Evolutionary conservation across 2,888 invertebrate species (phyloP).

Genomic region (Coleophora flavipennella): DNA sequence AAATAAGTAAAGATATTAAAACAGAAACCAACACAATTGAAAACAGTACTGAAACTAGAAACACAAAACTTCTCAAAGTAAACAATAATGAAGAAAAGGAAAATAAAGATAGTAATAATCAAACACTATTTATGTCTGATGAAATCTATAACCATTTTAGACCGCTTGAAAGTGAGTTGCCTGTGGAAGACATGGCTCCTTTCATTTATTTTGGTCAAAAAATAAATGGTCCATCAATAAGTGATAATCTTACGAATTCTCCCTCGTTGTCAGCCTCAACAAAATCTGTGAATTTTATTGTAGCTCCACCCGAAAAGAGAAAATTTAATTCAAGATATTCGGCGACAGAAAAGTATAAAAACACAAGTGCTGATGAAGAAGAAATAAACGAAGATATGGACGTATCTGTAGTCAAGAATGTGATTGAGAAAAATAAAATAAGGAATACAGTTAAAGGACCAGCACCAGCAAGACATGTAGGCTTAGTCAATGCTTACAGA

Average conservation of each 20-base stretch:
- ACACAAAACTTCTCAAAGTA: slow-evolving; percentile 36
- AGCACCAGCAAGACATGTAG: slow-evolving; percentile 59
- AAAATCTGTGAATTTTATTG: slow-evolving; percentile 59
- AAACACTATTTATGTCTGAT: slow-evolving; percentile 72
- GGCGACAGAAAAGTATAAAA: slow-evolving; percentile 62
- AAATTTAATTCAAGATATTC: slow-evolving; percentile 62
- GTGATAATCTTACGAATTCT: slow-evolving; percentile 57
- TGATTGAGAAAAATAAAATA: slow-evolving; percentile 67
- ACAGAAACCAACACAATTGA: slow-evolving; percentile 41
- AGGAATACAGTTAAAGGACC: slow-evolving; percentile 65
- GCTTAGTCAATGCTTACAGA: slow-evolving; percentile 61
- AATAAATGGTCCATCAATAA: slow-evolving; percentile 47
- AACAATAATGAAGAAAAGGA: slow-evolving; percentile 19
- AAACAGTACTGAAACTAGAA: slow-evolving; percentile 47
- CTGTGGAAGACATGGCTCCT: slow-evolving; percentile 78
- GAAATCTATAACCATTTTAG: slow-evolving; percentile 77
- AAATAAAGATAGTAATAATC: slow-evolving; percentile 59
- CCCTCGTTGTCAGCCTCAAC: slow-evolving; percentile 64
- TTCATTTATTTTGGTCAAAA: slow-evolving; percentile 82
- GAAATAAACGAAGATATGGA: slow-evolving; percentile 74
- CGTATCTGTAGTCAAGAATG: slow-evolving; percentile 71
- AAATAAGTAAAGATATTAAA: slow-evolving; percentile 36
- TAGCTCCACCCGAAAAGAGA: slow-evolving; percentile 51
- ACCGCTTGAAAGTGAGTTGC: slow-evolving; percentile 74
- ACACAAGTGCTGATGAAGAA: slow-evolving; percentile 66